A percentile compares a stretch with the other conserved stretches of the same genome.
phyloP scores from a whole-genome alignment of 2,888 invertebrate species.

The Melanostoma scalare region DNA sequence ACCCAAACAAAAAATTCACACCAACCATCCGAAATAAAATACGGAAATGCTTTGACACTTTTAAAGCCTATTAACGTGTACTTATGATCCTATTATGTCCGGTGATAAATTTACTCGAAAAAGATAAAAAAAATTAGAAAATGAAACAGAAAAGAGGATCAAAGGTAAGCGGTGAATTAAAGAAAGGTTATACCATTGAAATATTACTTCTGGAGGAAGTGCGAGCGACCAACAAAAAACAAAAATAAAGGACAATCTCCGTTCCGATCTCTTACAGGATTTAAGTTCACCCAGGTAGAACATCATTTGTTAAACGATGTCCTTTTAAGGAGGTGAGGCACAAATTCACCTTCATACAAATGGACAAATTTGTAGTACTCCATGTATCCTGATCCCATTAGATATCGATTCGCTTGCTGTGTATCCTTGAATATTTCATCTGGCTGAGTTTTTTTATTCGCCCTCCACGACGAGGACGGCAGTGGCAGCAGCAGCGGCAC shows the following conservation, averaged over 20 bases:
- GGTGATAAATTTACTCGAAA: conserved; percentile 55
- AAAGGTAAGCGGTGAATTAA: conserved; percentile 43
- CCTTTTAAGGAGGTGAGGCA: conserved; percentile 34
- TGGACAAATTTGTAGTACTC: conserved; percentile 37
- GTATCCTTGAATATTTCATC: conserved; percentile 37
- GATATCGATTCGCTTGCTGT: conserved; percentile 46
- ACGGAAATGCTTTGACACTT: conserved; percentile 71
- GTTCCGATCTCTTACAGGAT: conserved; percentile 21
- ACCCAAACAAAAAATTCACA: conserved; percentile 37
- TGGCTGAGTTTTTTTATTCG: conserved; percentile 23
- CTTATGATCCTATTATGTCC: conserved; percentile 71
- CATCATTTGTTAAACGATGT: conserved; percentile 58
- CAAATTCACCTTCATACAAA: conserved; percentile 25
- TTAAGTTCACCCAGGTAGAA: conserved; percentile 40
- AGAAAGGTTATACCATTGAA: conserved; percentile 25
- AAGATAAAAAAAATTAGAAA: conserved; percentile 6
- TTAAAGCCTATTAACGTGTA: conserved; percentile 69
- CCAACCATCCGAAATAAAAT: conserved; percentile 43
- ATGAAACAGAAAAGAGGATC: conserved; percentile 9
- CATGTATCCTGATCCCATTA: conserved; percentile 64
- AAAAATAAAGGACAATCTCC: conserved; percentile 38
- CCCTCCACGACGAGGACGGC: background rate
- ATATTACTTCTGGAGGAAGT: conserved; percentile 44
- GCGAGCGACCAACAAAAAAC: conserved; percentile 19
- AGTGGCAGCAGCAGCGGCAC: conserved; percentile 28